Conservation (phyloP, 2,113 vertebrate species). For the Hylia prasina region DNA sequence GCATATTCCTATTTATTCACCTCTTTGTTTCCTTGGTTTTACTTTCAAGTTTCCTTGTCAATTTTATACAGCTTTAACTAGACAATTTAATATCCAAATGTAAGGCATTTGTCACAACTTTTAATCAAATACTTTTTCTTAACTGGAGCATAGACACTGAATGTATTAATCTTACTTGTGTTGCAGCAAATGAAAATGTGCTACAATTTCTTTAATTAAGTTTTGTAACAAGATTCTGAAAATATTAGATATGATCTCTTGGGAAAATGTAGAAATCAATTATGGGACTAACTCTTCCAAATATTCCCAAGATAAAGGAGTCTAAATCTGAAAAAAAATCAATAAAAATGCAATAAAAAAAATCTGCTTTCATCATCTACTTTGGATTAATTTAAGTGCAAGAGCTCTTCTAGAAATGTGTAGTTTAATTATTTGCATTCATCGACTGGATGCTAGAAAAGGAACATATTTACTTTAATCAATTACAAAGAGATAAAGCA, state of each 20-base stretch:
- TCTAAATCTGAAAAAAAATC: neutral
- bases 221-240: slow-evolving; percentile 38
- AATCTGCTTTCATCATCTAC: neutral
- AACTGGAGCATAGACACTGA: neutral
- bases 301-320: slow-evolving; percentile 20
- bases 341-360: neutral
- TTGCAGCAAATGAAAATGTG: slow-evolving; percentile 13
- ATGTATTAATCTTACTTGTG: neutral
- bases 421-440: neutral
- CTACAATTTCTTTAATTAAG: slow-evolving; percentile 56
- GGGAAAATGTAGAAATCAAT: slow-evolving; percentile 37
- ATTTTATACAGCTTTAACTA: neutral
- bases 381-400: neutral
- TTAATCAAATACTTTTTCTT: neutral
- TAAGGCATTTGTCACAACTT: neutral
- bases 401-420: neutral
- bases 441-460: neutral
- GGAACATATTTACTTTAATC: neutral
- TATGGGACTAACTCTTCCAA: slow-evolving; percentile 51
- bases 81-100: neutral
- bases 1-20: neutral
- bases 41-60: neutral
- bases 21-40: neutral
- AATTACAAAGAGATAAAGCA: neutral
- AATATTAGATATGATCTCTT: slow-evolving; percentile 26